Base-by-base conservation (phyloP, 2,113 vertebrate species). In the Apteryx mantelli region DNA sequence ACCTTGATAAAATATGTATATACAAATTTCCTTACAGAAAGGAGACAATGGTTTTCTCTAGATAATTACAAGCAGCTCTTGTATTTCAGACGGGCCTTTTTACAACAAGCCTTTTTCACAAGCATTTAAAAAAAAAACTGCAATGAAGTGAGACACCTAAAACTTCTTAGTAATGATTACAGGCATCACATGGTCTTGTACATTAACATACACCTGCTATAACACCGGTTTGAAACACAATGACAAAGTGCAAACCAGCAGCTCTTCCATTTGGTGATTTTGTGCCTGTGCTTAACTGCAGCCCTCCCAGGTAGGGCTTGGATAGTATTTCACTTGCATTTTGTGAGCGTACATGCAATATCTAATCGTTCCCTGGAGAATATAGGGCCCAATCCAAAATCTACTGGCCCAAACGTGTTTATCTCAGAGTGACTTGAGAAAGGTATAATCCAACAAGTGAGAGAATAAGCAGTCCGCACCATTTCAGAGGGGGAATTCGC, bases 151-250 rank as follows among this genome's bases (percentile, higher is more conserved):
- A 5, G 4, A 78, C 10, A 82, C 4, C 15, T 50, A 42, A 86
- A 78, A 52, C 8, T 9, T 75, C 55, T 40, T 32, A 42, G 30
- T 4, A 42, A 60, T 13, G 4, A 74, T 48, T 60, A 42, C 0
- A 82, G 34, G 34, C 42, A 78, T 24, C 32, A 2, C 25, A 50
- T 3, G 14, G 20, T 19, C 60, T 64, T 50, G 21, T 15, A 13
- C 0, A 4, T 34, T 40, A 34, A 20, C 0, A 26, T 18, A 46
- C 20, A 53, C 3, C 1, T 22, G 14, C 30, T 68, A 7, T 17
- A 40, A 28, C 8, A 13, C 26, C 32, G 36, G 36, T 32, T 42
- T 68, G 53, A 78, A 88, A 82, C 36, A 32, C 8, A 13, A 34
- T 3, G 13, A 65, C 28, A 69, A 46, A 34, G 24, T 25, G 24